These are phyloP conservation scores for Lordiphosa fenestrarum DNA, from an alignment of 2,888 invertebrate species.

Conservation along the genomic window DNA sequence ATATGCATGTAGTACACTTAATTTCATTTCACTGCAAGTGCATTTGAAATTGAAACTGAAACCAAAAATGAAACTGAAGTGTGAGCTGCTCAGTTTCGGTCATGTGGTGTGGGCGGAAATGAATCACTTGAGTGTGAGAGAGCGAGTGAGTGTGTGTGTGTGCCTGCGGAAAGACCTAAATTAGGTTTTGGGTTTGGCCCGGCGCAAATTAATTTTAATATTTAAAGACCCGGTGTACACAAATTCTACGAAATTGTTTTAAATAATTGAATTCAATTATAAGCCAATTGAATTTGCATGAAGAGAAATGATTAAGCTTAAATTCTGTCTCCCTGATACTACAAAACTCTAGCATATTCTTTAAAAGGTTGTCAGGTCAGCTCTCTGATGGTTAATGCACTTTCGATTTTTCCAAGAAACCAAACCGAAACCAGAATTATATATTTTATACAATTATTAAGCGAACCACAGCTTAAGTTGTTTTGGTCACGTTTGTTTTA, in stretches of 20 bases:
- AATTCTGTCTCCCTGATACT: no score
- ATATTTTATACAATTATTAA: no score
- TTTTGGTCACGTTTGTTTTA: no score
- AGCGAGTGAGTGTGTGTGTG: conserved; percentile 3
- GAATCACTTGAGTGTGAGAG: conserved; percentile 27
- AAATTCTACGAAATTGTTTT: conserved; percentile 11
- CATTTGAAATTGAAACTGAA: conserved; percentile 36
- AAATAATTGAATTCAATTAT: conserved; percentile 12
- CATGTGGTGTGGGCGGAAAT: conserved; percentile 56
- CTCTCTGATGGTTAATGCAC: no score
- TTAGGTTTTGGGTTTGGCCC: conserved; percentile 18
- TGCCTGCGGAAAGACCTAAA: conserved; percentile 31
- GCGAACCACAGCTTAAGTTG: no score
- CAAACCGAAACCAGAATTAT: no score
- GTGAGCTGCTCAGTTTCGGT: conserved; percentile 6
- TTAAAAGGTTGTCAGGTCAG: no score
- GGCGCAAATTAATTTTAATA: conserved; percentile 29
- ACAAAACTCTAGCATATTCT: no score
- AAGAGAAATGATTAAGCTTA: no score
- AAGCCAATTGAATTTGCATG: no score
- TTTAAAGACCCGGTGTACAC: conserved; percentile 16
- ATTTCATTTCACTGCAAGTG: conserved; percentile 42
- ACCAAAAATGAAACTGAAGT: conserved; percentile 11
- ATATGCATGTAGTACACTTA: background rate
- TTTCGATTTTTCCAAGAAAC: no score